Base-by-base conservation (phyloP, 2,888 invertebrate genomes). In the Agapetus fuscipes region DNA sequence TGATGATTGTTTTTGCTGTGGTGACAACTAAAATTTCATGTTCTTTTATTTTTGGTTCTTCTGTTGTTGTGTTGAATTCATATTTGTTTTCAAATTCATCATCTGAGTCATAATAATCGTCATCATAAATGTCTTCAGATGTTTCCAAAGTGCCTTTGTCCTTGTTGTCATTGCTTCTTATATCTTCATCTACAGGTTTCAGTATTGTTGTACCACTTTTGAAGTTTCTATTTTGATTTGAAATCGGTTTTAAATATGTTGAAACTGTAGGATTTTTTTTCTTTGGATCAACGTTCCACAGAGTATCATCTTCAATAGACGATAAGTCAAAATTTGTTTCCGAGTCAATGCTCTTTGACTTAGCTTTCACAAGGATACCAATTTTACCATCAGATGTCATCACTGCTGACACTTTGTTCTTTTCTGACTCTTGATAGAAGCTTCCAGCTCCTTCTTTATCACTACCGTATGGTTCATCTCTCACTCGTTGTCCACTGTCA, bases 381-480 rank as follows among this genome's bases (percentile, higher is more conserved):
- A 65, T 63, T 56, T 64, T 65, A 53, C 65, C 65, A 58, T 65
- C 65, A 50, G 64, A 56, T 47, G 64, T 65, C 52, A 65, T 54
- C 39, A 65, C 65, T 25, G 65, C 64, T 46, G 64, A 62, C 46
- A 65, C 64, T 57, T 64, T 64, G 57, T 59, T 51, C 56, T 58
- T 54, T 57, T 52, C 42, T 55, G 58, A 52, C 58, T 62, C 41
- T 26, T 49, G 49, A 17, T 45, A 40, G 3, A 51, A 49, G 12
- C 50, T 49, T 35, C 51, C 53, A 4, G 48, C 46, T 27, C 50
- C 48, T 10, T 54, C 53, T 33, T 31, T 45, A 4, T 9, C 20
- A 20, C 5, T 20, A 29, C 40, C 24, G 17, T 40, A 26, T 10
- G 39, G n/a, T 38, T 37, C 40, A 11, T 17, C 20, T 5, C n/a